Evolutionary conservation across 2,888 invertebrate species (phyloP).

Genomic region (Sesia bembeciformis): DNA sequence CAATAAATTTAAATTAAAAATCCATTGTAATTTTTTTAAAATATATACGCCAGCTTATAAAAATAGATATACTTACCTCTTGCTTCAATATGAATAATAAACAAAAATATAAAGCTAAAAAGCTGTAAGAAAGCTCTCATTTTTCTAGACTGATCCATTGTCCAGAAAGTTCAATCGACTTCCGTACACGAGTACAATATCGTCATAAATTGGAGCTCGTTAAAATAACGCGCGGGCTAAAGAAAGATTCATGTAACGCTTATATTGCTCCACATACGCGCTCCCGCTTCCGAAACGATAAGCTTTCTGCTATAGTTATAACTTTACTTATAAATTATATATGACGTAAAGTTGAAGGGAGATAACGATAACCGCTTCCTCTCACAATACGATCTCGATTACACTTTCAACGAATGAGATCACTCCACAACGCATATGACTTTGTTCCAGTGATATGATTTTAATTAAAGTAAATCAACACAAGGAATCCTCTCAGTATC

Average conservation of each 20-base stretch:
- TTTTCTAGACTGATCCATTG: slow-evolving; percentile 18
- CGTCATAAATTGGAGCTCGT: slow-evolving; percentile 29
- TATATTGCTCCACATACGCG: slow-evolving; percentile 38
- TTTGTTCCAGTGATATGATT: slow-evolving; percentile 12
- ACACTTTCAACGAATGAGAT: slow-evolving; percentile 19
- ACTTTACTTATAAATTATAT: too few relatives aligned
- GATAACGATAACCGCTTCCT: slow-evolving; percentile 7
- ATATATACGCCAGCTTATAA: too few relatives aligned
- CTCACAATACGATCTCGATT: slow-evolving; percentile 14
- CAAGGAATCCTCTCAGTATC: too few relatives aligned
- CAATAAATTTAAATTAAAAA: too few relatives aligned
- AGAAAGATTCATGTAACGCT: slow-evolving; percentile 31
- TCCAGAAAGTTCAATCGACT: slow-evolving; percentile 33
- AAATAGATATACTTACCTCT: not conserved
- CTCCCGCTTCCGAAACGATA: slow-evolving; percentile 47
- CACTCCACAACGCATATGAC: slow-evolving; percentile 16
- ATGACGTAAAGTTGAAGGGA: not conserved
- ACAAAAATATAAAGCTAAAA: slow-evolving; percentile 6
- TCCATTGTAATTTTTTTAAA: too few relatives aligned
- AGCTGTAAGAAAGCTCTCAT: slow-evolving; percentile 20
- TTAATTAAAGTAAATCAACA: too few relatives aligned
- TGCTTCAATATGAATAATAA: not conserved
- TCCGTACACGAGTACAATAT: slow-evolving; percentile 13
- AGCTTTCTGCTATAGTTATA: slow-evolving; percentile 16
- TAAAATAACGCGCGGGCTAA: slow-evolving; percentile 28